Evolutionary conservation across 2,888 invertebrate genomes (phyloP), one percentile per base, ranked within the genome.

Genomic region (Himalopsyche japonica): DNA sequence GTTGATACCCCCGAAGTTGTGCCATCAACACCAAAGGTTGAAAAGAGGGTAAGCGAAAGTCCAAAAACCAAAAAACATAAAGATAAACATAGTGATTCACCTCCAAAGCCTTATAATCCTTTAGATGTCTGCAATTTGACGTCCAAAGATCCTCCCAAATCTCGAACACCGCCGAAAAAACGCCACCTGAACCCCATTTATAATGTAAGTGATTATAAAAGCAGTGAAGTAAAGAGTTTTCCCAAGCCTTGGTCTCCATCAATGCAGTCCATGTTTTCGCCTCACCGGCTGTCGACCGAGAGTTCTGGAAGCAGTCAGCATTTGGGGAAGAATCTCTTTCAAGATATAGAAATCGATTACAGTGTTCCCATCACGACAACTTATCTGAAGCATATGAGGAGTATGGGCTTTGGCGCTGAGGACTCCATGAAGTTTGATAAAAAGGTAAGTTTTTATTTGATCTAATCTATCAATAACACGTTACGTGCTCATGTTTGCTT

Each of bases 321-420:
- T n/a, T 76, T 64, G 15, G 47, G 88, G 88, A 86, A 86, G 87
- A 84, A 88, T 3, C 70, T 82, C 15, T 64, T 86, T 24, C 89
- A 89, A 87, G 88, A 91, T 34, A 93, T 92, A 43, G 93, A 94
- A 85, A 94, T 96, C 87, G 96, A 97, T 91, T 96, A 95, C 92
- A 96, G 96, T 89, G 94, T 97, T 88, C 97, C 98, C 78, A 97
- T 97, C 88, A 98, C 97, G 79, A 97, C 97, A 81, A 96, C 97
- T 48, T 97, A 97, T 91, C 92, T 98, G 90, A 97, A 96, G 90
- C 95, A 96, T 89, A 96, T 97, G 93, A 93, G 96, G 89, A 95
- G 93, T 90, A 92, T 96, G 90, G 95, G 94, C 84, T 90, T 94
- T 88, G 90, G 93, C 89, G 93, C 94, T 89, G 93, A 94, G 88